Percentiles rank a stretch among this genome's conserved stretches.
These are phyloP conservation scores for Mesitornis unicolor DNA, from an alignment of 2,113 vertebrate species.

Conservation along the genomic window DNA sequence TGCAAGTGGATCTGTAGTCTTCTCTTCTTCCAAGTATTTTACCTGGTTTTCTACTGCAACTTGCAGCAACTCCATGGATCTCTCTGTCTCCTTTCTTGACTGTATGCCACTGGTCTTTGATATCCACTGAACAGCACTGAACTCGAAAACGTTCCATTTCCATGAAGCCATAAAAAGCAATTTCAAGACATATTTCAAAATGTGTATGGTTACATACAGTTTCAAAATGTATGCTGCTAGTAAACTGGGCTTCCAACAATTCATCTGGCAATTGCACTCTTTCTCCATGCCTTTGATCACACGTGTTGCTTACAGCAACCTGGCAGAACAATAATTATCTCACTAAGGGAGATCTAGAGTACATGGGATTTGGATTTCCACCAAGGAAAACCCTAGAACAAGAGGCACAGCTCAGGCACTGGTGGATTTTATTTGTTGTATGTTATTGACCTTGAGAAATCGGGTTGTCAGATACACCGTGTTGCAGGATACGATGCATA, in stretches of 20 bases:
- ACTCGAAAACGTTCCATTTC: neutral
- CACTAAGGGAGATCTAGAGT: neutral
- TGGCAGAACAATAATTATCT: neutral
- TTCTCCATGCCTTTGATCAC: neutral
- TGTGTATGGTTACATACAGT: neutral
- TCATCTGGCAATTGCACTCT: neutral
- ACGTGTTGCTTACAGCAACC: neutral
- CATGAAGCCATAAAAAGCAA: neutral
- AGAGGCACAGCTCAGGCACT: neutral
- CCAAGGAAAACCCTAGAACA: neutral
- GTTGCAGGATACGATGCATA: neutral
- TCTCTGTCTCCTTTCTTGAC: neutral
- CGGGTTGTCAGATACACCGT: neutral
- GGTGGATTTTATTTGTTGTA: neutral
- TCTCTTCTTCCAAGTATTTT: neutral
- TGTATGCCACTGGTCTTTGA: neutral
- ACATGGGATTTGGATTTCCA: neutral
- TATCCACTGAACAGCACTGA: neutral
- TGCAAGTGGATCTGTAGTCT: neutral
- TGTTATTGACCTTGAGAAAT: neutral
- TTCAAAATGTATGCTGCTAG: neutral
- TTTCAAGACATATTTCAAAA: neutral
- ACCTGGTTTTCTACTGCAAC: neutral
- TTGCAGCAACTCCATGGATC: neutral
- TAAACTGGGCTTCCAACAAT: neutral